Base-by-base conservation (phyloP, 2,797 vertebrate genomes). In the Brotula barbata region DNA sequence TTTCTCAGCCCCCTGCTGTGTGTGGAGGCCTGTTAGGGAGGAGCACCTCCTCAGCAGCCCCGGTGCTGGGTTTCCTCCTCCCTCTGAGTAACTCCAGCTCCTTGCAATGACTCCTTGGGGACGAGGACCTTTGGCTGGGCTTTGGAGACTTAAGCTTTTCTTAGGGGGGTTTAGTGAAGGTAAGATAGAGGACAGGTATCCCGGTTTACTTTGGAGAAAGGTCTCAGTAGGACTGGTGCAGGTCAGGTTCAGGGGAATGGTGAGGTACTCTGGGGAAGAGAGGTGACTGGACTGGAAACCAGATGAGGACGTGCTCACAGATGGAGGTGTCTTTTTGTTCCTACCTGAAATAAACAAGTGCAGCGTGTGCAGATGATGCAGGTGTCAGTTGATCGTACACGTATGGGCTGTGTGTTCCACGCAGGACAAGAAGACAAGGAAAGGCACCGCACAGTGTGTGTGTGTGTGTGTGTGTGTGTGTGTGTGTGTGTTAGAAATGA, bases 331-430 rank as follows among this genome's bases (percentile, higher is more conserved):
- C 80, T 91, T 93, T 88, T 87, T 92, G 75, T 83, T 85, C 85
- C 92, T 93, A 65, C 95, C 96, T 98, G 82, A 88, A 90, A 90
- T 75, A 77, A 82, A 86, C 76, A 83, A 83, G 84, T 71, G 71
- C 19, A 83, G 68, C 34, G 66, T 78, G 66, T 49, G 73, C 60
- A 53, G 57, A 61, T 82, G 68, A 87, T 68, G 74, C 31, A 68
- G 33, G 43, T 54, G 61, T 44, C 2, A 34, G 39, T 31, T 58
- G 56, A 55, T 7, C 21, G 52, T 59, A 66, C 17, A 45, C 10
- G 28, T 31, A 50, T 37, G 21, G 20, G 50, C 15, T 58, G 10
- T 59, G 28, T 20, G 22, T 20, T 49, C 11, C 25, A 16, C 15
- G n/a, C n/a, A 15, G 19, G 19, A 47, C 20, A n/a, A 16, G 52